These are phyloP conservation scores for Heliconius aoede DNA, from an alignment of 2,888 invertebrate species.

Conservation along the genomic window DNA sequence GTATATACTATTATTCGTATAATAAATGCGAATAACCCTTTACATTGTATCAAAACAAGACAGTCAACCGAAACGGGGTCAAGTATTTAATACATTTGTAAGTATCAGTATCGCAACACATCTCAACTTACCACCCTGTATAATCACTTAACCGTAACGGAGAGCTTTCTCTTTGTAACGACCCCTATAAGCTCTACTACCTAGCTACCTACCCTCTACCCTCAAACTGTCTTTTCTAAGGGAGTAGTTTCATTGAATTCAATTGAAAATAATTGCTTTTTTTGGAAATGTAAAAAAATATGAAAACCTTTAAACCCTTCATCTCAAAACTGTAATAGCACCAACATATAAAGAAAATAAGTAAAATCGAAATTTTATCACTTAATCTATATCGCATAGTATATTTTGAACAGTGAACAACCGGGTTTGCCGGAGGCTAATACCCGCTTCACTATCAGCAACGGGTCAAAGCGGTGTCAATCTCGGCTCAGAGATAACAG, in stretches of 20 bases:
- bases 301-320: too few species aligned
- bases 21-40: neutral
- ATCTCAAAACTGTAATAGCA: too few species aligned
- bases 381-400: neutral
- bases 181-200: constrained; percentile 38
- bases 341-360: too few species aligned
- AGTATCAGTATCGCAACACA: constrained; percentile 13
- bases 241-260: neutral
- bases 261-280: neutral
- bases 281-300: too few species aligned
- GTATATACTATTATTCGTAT: neutral
- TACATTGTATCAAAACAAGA: neutral
- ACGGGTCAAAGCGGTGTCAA: constrained; percentile 34
- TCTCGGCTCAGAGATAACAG: constrained; percentile 35
- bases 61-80: neutral
- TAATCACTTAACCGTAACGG: constrained; percentile 25
- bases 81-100: constrained; percentile 5
- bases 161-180: constrained; percentile 31
- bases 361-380: neutral
- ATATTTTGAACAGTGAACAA: constrained; percentile 8
- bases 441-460: constrained; percentile 30
- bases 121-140: constrained; percentile 31
- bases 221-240: constrained; percentile 29
- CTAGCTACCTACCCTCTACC: too few species aligned
- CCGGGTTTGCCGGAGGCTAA: constrained; percentile 11